A percentile compares a stretch with the other conserved stretches of the same genome.
These are phyloP conservation scores for Serranus cabrilla DNA, from an alignment of 2,797 vertebrate species.

Conservation along the genomic window DNA sequence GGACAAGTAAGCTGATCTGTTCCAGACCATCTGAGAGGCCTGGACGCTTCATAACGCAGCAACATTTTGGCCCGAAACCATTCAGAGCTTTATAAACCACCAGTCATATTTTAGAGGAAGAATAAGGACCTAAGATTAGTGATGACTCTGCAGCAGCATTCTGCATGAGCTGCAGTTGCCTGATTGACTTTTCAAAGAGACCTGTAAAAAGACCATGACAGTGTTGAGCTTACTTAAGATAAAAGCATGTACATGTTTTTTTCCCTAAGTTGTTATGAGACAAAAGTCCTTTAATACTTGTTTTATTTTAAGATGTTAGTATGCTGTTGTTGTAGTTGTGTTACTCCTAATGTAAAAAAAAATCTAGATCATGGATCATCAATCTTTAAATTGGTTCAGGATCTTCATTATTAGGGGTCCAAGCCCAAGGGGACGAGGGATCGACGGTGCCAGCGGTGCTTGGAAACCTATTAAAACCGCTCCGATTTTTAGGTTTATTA, in stretches of 20 bases:
- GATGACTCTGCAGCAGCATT: background rate
- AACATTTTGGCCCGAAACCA: slow-evolving; percentile 2
- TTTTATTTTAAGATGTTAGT: background rate
- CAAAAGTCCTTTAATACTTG: background rate
- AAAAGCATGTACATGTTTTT: background rate
- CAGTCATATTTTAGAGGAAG: background rate
- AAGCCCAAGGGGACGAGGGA: no score
- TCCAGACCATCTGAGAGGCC: background rate
- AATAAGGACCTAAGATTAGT: background rate
- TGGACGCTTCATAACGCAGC: background rate
- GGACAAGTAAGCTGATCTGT: background rate
- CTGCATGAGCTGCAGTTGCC: background rate
- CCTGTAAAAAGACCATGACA: background rate
- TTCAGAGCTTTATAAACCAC: background rate
- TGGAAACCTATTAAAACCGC: no score
- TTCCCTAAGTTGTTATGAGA: background rate
- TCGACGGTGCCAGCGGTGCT: no score
- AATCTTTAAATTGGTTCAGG: background rate
- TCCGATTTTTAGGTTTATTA: no score
- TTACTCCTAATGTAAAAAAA: background rate
- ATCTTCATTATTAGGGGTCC: background rate
- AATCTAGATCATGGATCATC: no score
- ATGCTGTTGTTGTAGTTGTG: background rate
- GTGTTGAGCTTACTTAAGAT: background rate
- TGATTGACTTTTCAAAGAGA: background rate